Conservation (phyloP, 2,888 invertebrate genomes). For the Arrhopalites spinosus region DNA sequence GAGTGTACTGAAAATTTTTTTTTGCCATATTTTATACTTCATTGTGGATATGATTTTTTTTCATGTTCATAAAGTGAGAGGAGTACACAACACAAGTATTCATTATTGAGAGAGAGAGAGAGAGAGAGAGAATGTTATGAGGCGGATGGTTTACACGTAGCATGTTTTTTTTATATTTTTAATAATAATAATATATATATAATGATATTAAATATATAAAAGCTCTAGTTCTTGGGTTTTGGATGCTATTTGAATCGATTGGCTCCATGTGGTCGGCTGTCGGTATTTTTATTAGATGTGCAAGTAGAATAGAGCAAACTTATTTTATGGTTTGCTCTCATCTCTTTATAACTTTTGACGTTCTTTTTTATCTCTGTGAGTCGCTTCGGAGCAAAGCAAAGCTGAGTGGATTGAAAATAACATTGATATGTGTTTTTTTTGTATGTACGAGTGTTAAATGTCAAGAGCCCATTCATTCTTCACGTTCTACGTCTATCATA, state of each 20-base stretch:
- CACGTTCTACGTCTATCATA: not conserved
- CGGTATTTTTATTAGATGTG: constrained; percentile 18
- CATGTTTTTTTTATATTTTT: too few species aligned
- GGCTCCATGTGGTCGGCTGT: constrained; percentile 26
- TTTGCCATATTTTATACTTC: too few species aligned
- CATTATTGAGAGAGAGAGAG: too few species aligned
- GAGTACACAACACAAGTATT: too few species aligned
- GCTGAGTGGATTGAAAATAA: too few species aligned
- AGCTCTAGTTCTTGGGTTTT: not conserved
- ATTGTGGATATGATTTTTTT: too few species aligned
- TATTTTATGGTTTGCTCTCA: constrained; percentile 12
- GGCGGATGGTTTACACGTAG: too few species aligned
- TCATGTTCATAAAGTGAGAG: too few species aligned
- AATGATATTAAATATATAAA: not conserved
- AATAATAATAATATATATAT: not conserved
- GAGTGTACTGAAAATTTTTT: too few species aligned
- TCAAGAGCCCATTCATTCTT: not conserved
- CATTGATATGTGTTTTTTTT: too few species aligned
- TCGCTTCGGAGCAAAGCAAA: not conserved
- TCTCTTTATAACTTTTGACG: not conserved
- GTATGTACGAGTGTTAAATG: constrained; percentile 10
- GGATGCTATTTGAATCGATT: not conserved
- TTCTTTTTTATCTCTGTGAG: constrained; percentile 4
- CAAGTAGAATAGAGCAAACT: not conserved
- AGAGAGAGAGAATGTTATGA: too few species aligned